Conservation (phyloP, 2,888 invertebrate genomes). For the Dynastes grantii region DNA sequence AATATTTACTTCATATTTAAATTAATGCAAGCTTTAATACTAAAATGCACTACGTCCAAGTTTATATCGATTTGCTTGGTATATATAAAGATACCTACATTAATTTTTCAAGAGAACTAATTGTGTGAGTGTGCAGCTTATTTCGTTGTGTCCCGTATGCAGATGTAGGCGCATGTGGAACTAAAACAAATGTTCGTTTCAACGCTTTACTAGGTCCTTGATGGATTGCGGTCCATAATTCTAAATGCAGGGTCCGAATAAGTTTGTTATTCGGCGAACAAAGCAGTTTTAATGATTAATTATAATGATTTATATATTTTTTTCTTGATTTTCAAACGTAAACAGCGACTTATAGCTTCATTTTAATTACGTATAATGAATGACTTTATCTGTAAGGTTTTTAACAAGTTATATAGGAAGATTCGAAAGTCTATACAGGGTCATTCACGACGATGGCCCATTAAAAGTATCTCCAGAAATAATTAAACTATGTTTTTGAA, state of each 20-base stretch:
- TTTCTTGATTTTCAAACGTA: not conserved
- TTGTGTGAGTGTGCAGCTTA: not conserved
- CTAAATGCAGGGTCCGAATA: slow-evolving; percentile 7
- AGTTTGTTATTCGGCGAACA: slow-evolving; percentile 9
- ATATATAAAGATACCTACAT: not conserved
- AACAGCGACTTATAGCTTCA: not conserved
- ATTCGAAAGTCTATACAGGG: no score
- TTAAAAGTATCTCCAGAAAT: no score
- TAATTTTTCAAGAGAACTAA: not conserved
- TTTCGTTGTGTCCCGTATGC: not conserved
- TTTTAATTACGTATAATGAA: not conserved
- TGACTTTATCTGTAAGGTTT: not conserved
- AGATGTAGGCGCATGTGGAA: slow-evolving; percentile 10
- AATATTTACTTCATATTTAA: no score
- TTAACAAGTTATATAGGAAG: no score
- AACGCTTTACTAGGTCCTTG: slow-evolving; percentile 1
- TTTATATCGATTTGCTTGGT: no score
- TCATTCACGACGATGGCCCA: no score
- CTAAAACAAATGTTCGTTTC: slow-evolving; percentile 15
- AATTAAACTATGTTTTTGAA: no score
- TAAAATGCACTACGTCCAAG: no score
- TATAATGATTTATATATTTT: slow-evolving; percentile 19
- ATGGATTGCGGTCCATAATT: slow-evolving; percentile 9
- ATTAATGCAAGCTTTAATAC: no score
- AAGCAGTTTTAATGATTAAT: slow-evolving; percentile 21